Evolutionary conservation across 2,113 vertebrate genomes (phyloP).

Genomic region (Sorex araneus): DNA sequence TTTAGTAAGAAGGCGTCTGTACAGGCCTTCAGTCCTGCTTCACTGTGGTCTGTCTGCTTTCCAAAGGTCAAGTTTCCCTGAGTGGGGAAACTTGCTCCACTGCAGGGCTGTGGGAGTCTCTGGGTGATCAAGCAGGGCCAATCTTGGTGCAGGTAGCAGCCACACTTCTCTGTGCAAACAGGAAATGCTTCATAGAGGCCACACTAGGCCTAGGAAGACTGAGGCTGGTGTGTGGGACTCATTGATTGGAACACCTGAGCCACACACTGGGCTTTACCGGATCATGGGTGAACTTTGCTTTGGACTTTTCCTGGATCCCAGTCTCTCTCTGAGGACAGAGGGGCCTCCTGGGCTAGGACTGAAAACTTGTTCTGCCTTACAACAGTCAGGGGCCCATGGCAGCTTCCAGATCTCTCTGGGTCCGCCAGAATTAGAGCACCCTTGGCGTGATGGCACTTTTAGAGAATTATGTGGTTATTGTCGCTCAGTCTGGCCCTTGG

Average conservation of each 20-base stretch:
- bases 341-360: slow-evolving; percentile 37
- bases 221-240: neutral
- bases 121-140: fast-evolving
- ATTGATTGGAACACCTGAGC: neutral
- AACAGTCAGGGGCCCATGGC: neutral
- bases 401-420: neutral
- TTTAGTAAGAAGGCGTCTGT: no score
- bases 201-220: neutral
- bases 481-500: neutral
- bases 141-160: neutral
- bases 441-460: neutral
- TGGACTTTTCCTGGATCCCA: neutral
- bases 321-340: neutral
- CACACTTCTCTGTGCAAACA: neutral
- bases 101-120: neutral
- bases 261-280: neutral
- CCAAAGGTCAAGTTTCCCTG: neutral
- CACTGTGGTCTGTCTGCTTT: neutral
- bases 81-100: neutral
- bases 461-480: neutral
- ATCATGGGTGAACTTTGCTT: neutral
- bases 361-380: neutral
- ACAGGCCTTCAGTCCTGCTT: neutral
- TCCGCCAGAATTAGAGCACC: neutral
- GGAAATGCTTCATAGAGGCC: slow-evolving; percentile 10